A percentile compares a stretch with the other conserved stretches of the same genome.
Conservation (phyloP, 2,888 invertebrate genomes). For the Agrochola lychnidis region DNA sequence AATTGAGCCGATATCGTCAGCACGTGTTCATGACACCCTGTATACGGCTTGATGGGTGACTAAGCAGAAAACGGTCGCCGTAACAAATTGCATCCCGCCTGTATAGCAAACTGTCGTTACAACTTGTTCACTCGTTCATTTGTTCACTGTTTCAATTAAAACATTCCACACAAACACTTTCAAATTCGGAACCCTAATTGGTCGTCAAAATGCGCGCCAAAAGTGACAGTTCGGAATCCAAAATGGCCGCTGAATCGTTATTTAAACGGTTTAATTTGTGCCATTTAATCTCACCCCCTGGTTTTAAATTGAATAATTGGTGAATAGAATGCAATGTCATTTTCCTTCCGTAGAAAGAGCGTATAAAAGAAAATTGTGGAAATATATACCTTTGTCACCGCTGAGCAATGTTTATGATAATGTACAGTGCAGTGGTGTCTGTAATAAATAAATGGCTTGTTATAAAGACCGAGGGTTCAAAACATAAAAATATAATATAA, state of each 20-base stretch:
- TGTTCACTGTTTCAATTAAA: conserved; percentile 70
- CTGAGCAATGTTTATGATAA: conserved; percentile 41
- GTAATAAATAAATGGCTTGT: conserved; percentile 50
- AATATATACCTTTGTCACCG: conserved; percentile 43
- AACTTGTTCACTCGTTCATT: conserved; percentile 73
- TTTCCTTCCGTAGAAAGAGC: conserved; percentile 56
- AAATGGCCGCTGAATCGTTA: conserved; percentile 77
- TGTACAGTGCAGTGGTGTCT: conserved; percentile 26
- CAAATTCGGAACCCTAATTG: conserved; percentile 76
- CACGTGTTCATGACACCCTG: conserved; percentile 61
- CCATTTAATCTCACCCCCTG: conserved; percentile 73
- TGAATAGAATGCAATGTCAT: conserved; percentile 73
- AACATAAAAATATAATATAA: conserved; percentile 49
- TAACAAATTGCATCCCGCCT: conserved; percentile 72
- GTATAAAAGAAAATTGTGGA: conserved; percentile 55
- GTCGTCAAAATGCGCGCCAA: conserved; percentile 77
- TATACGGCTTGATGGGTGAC: conserved; percentile 76
- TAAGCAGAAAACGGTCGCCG: conserved; percentile 74
- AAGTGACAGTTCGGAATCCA: conserved; percentile 80
- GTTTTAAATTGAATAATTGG: conserved; percentile 76
- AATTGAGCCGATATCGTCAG: conserved; percentile 45
- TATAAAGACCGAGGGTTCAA: conserved; percentile 39
- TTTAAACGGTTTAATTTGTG: conserved; percentile 77
- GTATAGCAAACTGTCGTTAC: conserved; percentile 70
- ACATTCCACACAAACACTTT: conserved; percentile 71